Percentiles rank a stretch among this genome's conserved stretches.
phyloP scores from a whole-genome alignment of 2,113 vertebrate genomes.

The Neopipo cinnamomea region DNA sequence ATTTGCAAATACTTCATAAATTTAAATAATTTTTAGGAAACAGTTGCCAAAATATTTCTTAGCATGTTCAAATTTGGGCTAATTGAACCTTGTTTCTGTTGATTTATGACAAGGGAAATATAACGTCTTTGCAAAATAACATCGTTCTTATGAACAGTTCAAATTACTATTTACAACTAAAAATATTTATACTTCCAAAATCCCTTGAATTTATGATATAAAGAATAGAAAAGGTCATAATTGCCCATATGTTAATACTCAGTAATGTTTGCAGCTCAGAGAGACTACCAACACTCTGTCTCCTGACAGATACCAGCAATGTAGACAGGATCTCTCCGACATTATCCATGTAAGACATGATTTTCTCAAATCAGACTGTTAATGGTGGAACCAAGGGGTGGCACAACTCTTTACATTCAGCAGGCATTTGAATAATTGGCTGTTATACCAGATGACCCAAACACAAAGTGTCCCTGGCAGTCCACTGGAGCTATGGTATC shows the following conservation, averaged over 20 bases:
- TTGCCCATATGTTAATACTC: background rate
- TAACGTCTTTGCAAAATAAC: background rate
- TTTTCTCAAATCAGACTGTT: background rate
- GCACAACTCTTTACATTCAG: background rate
- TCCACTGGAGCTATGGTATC: background rate
- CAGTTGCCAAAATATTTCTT: background rate
- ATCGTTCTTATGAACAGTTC: background rate
- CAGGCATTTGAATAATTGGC: background rate
- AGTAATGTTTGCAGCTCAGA: fast-evolving
- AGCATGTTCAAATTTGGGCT: background rate
- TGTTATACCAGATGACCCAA: background rate
- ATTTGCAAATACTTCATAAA: background rate
- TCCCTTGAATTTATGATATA: background rate
- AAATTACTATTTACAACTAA: background rate
- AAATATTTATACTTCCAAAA: background rate
- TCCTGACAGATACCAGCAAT: background rate
- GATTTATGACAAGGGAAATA: background rate
- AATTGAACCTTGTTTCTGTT: background rate
- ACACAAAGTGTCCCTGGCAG: background rate
- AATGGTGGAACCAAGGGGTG: background rate
- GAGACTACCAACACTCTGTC: background rate
- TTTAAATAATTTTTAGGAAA: background rate
- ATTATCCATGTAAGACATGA: no score
- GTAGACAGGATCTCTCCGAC: background rate
- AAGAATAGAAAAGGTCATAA: background rate